phyloP scores from a whole-genome alignment of 2,888 invertebrate genomes.

The Pristionchus exspectatus region DNA sequence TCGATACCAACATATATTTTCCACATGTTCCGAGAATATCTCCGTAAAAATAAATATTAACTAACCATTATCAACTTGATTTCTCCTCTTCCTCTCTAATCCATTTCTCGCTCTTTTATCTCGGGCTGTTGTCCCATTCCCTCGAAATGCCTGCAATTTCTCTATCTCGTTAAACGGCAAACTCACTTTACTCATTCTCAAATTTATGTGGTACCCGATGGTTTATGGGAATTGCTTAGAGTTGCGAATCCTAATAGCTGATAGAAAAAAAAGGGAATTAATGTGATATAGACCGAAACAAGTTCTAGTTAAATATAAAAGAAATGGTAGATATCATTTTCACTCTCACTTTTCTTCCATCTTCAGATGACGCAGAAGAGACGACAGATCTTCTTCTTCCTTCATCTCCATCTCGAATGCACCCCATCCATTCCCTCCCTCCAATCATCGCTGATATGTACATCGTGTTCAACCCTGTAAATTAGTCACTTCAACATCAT shows the following conservation, averaged over 20 bases:
- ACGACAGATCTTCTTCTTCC: conserved; percentile 28
- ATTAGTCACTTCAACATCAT: background rate
- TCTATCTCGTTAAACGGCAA: background rate
- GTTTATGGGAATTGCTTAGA: no score
- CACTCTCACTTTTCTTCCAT: background rate
- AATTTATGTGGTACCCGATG: no score
- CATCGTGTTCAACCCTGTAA: conserved; percentile 13
- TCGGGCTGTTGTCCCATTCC: background rate
- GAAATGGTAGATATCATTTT: background rate
- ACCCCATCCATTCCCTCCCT: conserved; percentile 23
- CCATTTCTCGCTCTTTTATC: conserved; percentile 33
- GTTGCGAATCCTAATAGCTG: no score
- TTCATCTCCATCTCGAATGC: background rate
- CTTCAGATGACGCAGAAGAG: background rate
- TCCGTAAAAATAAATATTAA: no score
- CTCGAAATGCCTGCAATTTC: conserved; percentile 19
- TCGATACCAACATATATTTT: no score
- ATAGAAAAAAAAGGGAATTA: background rate
- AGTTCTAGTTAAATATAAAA: background rate
- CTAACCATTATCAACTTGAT: background rate
- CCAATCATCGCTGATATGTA: conserved; percentile 19
- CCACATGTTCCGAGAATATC: no score
- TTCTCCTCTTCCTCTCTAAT: conserved; percentile 1
- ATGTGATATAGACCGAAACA: background rate
- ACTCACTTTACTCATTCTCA: background rate